phyloP scores from a whole-genome alignment of 2,888 invertebrate genomes.

The Tenthredo distinguenda region DNA sequence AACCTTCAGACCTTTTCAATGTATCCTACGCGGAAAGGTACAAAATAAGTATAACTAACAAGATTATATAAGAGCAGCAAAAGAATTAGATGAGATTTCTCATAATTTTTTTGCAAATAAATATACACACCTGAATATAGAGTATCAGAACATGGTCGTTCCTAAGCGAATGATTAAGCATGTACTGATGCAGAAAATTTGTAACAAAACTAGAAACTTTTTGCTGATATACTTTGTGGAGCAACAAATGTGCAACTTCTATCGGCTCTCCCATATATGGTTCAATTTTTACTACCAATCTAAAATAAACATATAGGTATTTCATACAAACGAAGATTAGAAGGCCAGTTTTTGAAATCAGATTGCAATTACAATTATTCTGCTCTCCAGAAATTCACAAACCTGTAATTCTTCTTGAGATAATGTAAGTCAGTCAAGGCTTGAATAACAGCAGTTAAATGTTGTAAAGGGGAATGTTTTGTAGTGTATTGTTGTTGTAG shows the following conservation, averaged over 20 bases:
- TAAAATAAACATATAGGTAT: slow-evolving; percentile 10
- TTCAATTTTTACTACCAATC: slow-evolving; percentile 56
- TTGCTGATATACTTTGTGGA: slow-evolving; percentile 68
- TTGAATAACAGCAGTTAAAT: slow-evolving; percentile 66
- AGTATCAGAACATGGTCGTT: slow-evolving; percentile 76
- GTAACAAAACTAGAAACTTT: slow-evolving; percentile 72
- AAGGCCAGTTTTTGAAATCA: background rate
- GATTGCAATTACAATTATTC: slow-evolving; percentile 21
- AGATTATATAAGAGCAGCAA: background rate
- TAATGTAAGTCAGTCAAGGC: slow-evolving; percentile 69
- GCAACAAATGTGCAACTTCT: slow-evolving; percentile 65
- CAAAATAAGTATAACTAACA: background rate
- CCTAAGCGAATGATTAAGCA: slow-evolving; percentile 75
- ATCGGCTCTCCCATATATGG: slow-evolving; percentile 66
- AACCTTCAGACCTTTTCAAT: slow-evolving; percentile 68
- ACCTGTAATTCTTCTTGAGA: slow-evolving; percentile 69
- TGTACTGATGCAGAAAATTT: slow-evolving; percentile 75
- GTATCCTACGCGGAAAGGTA: slow-evolving; percentile 61
- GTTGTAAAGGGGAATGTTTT: slow-evolving; percentile 66
- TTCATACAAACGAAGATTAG: background rate
- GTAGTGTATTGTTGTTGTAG: slow-evolving; percentile 64
- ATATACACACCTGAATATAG: slow-evolving; percentile 74
- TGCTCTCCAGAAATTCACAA: background rate
- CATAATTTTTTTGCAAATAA: background rate
- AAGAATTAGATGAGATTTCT: slow-evolving; percentile 10